phyloP scores from a whole-genome alignment of 2,113 vertebrate species.

The Oceanites oceanicus region DNA sequence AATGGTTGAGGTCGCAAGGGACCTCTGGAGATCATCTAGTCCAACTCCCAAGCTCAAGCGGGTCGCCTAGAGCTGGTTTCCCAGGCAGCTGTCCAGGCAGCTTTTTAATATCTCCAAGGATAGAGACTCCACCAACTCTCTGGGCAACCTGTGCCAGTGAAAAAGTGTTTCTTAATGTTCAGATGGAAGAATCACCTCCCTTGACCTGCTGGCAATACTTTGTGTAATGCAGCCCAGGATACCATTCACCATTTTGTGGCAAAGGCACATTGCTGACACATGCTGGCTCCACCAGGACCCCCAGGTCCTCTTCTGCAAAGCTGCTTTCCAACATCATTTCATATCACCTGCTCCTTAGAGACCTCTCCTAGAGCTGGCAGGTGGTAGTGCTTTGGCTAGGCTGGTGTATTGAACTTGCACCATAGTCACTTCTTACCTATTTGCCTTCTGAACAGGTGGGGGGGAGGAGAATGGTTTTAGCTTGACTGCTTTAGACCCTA shows the following conservation, averaged over 20 bases:
- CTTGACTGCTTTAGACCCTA: background rate
- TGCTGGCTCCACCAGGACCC: background rate
- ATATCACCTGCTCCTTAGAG: background rate
- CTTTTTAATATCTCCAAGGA: background rate
- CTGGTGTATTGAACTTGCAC: background rate
- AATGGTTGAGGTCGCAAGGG: fast-evolving
- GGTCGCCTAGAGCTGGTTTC: background rate
- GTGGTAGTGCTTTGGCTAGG: background rate
- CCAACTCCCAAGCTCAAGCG: background rate
- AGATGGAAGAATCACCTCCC: background rate
- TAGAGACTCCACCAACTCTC: background rate
- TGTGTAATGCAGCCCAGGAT: background rate
- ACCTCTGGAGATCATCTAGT: background rate
- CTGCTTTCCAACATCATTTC: background rate
- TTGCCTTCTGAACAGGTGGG: background rate
- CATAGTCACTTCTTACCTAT: background rate
- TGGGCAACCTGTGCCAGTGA: background rate
- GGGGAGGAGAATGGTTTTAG: background rate
- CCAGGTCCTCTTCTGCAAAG: background rate
- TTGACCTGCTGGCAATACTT: background rate
- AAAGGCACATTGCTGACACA: background rate
- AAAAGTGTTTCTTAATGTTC: background rate
- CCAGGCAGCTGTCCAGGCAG: background rate
- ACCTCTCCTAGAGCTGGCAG: background rate
- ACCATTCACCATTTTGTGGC: fast-evolving